Conservation (phyloP, 2,888 invertebrate species). For the Athalia cordata region DNA sequence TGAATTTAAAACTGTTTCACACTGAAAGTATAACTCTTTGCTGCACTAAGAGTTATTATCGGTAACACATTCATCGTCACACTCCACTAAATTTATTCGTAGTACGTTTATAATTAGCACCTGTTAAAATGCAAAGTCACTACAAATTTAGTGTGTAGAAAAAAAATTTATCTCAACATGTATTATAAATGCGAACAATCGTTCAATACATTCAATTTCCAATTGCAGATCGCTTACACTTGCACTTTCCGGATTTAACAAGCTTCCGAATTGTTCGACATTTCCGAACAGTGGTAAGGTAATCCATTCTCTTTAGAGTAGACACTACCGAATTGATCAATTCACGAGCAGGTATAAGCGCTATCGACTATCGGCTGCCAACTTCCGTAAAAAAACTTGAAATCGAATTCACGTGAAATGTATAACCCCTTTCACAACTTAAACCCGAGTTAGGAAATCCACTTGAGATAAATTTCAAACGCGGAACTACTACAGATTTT, state of each 20-base stretch:
- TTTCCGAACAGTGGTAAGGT: constrained; percentile 17
- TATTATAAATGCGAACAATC: neutral
- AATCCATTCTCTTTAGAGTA: constrained; percentile 30
- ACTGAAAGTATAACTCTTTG: constrained; percentile 5
- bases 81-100: constrained; percentile 12
- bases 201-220: neutral
- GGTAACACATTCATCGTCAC: constrained; percentile 6
- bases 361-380: constrained; percentile 13
- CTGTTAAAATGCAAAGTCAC: neutral
- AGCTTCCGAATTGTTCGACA: constrained; percentile 24
- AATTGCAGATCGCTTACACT: constrained; percentile 11
- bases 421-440: constrained; percentile 16
- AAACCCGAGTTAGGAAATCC: constrained; percentile 1
- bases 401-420: constrained; percentile 40
- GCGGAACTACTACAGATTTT: neutral
- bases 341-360: constrained; percentile 1
- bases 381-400: constrained; percentile 33
- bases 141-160: no score
- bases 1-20: constrained; percentile 18
- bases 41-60: neutral
- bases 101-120: neutral
- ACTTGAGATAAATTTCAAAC: constrained; percentile 36
- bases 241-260: constrained; percentile 15
- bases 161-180: no score
- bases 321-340: constrained; percentile 29